phyloP scores from a whole-genome alignment of 2,797 vertebrate species.

The Notolepis coatsorum region DNA sequence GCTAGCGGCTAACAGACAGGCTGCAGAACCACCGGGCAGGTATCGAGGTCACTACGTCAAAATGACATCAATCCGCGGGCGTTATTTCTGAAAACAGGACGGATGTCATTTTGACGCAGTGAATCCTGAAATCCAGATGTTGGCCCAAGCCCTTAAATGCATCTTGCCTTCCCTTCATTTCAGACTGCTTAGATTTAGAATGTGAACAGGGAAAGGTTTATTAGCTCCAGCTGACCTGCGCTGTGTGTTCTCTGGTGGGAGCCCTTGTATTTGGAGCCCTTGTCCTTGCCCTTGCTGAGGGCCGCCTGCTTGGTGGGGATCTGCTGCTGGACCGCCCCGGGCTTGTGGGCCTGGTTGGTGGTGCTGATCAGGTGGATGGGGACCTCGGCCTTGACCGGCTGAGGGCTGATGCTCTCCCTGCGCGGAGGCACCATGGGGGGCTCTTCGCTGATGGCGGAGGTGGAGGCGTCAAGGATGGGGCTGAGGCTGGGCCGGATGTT shows the following conservation, averaged over 20 bases:
- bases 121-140: no score
- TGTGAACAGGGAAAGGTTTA: no score
- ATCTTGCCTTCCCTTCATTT: constrained; percentile 81
- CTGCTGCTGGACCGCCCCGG: constrained; percentile 87
- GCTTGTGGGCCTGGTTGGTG: constrained; percentile 90
- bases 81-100: no score
- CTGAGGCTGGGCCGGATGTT: constrained; percentile 26
- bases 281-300: constrained; percentile 74
- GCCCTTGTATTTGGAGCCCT: constrained; percentile 71
- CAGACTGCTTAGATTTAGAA: no score
- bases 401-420: constrained; percentile 77
- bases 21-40: no score
- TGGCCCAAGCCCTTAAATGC: no score
- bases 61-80: no score
- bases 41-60: no score
- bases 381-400: constrained; percentile 78
- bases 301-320: constrained; percentile 92
- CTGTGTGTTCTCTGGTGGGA: constrained; percentile 86
- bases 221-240: constrained; percentile 81
- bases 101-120: no score
- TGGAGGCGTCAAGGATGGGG: no score
- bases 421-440: constrained; percentile 84
- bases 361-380: constrained; percentile 91
- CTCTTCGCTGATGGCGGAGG: constrained; percentile 69
- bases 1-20: no score